phyloP scores from a whole-genome alignment of 2,888 invertebrate genomes.

The Calameuta filiformis region DNA sequence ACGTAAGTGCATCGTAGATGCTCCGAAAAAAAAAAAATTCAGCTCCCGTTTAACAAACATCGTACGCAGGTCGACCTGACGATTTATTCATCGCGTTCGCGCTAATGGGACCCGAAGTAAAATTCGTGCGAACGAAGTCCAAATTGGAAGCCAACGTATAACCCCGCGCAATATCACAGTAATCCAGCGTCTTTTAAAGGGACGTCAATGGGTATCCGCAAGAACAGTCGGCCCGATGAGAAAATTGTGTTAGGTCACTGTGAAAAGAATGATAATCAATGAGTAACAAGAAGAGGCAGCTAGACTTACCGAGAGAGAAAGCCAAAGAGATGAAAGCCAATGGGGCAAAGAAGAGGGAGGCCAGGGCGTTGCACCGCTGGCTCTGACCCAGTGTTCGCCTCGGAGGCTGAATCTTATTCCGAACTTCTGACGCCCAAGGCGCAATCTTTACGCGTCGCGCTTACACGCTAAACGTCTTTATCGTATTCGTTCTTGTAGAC shows the following conservation, averaged over 20 bases:
- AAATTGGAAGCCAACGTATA: neutral
- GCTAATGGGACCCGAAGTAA: neutral
- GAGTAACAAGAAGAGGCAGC: neutral
- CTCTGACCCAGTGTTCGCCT: constrained; percentile 54
- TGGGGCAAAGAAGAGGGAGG: constrained; percentile 8
- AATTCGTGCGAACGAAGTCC: neutral
- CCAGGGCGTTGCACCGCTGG: constrained; percentile 57
- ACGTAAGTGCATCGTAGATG: neutral
- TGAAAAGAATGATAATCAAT: neutral
- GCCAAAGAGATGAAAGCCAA: neutral
- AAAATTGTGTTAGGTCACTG: neutral
- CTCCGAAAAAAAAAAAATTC: neutral
- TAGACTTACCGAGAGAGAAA: neutral
- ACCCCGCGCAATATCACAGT: neutral
- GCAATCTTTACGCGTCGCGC: neutral
- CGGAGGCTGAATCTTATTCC: neutral
- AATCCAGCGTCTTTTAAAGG: neutral
- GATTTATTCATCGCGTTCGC: neutral
- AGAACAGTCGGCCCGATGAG: neutral
- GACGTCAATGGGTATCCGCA: neutral
- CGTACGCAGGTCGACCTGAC: neutral
- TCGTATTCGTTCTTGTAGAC: constrained; percentile 8
- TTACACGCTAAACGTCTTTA: constrained; percentile 15
- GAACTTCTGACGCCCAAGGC: neutral
- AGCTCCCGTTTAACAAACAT: neutral